phyloP scores from a whole-genome alignment of 1,140 invertebrate species.

The Semibalanus balanoides region DNA sequence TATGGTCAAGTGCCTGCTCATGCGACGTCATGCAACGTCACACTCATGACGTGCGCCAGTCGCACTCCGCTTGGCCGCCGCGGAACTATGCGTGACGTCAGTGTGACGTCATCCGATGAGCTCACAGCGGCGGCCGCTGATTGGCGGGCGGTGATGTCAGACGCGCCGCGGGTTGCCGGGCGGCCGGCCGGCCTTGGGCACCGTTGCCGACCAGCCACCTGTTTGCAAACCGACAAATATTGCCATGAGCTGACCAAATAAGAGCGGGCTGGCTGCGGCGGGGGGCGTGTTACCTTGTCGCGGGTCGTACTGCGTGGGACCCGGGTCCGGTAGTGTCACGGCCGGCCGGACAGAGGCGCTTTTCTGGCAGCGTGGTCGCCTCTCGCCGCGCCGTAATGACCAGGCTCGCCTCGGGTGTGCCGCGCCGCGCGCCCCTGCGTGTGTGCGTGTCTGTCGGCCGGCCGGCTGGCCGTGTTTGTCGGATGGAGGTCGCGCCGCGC shows the following conservation, averaged over 20 bases:
- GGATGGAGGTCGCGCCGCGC: no score
- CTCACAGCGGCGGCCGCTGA: slow-evolving; percentile 41
- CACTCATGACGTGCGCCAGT: not conserved
- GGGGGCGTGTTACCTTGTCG: not conserved
- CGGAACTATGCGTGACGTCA: not conserved
- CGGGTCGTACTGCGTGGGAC: not conserved
- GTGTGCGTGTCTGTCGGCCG: not conserved
- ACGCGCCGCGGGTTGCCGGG: slow-evolving; percentile 21
- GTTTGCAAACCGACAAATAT: not conserved
- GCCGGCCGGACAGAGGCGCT: not conserved
- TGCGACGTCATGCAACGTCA: not conserved
- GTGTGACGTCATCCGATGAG: slow-evolving; percentile 9
- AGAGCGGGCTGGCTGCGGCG: no score
- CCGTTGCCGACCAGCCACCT: not conserved
- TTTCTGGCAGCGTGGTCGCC: not conserved
- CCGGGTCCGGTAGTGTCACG: no score
- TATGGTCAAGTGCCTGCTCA: not conserved
- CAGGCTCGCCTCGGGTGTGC: no score
- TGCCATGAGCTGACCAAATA: not conserved
- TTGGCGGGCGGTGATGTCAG: slow-evolving; percentile 28
- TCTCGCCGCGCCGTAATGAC: not conserved
- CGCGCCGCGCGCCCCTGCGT: not conserved
- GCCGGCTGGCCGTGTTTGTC: not conserved
- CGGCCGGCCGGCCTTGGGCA: slow-evolving; percentile 10
- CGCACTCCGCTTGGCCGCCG: no score